These are phyloP conservation scores for Sphecodes monilicornis DNA, from an alignment of 2,888 invertebrate species.

Conservation along the genomic window DNA sequence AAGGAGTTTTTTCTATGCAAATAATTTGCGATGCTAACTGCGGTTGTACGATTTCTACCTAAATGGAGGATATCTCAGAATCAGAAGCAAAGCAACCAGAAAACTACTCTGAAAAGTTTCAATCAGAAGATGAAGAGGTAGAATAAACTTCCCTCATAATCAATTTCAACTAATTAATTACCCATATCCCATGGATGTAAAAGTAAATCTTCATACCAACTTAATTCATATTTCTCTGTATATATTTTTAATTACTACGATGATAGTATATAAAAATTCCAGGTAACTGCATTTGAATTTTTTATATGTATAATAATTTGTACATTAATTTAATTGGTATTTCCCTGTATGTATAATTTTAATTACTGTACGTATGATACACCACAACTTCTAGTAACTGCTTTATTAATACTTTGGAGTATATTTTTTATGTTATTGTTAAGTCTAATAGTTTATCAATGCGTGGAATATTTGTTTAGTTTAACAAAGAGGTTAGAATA, in stretches of 20 bases:
- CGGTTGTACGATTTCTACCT: constrained; percentile 9
- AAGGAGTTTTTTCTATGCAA: neutral
- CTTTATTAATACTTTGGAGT: neutral
- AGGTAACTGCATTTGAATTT: too few relatives aligned
- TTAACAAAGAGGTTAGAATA: neutral
- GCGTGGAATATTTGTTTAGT: neutral
- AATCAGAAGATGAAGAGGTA: neutral
- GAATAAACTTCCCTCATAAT: neutral
- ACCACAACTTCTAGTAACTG: neutral
- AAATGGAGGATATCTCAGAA: neutral
- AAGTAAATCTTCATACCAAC: neutral
- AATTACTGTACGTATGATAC: neutral
- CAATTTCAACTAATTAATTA: neutral
- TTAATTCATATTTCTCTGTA: neutral
- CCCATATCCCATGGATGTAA: neutral
- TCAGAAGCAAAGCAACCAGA: neutral
- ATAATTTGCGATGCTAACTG: constrained; percentile 29
- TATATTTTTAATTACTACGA: too few relatives aligned
- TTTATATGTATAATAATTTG: too few relatives aligned
- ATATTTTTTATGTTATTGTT: neutral
- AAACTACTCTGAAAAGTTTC: neutral
- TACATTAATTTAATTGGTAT: too few relatives aligned
- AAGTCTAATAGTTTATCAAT: neutral
- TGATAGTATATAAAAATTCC: too few relatives aligned
- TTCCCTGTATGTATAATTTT: too few relatives aligned